Percentiles rank a stretch among this genome's conserved stretches.
Evolutionary conservation across 2,888 invertebrate genomes (phyloP).

Genomic region (Hypomecis punctinalis): DNA sequence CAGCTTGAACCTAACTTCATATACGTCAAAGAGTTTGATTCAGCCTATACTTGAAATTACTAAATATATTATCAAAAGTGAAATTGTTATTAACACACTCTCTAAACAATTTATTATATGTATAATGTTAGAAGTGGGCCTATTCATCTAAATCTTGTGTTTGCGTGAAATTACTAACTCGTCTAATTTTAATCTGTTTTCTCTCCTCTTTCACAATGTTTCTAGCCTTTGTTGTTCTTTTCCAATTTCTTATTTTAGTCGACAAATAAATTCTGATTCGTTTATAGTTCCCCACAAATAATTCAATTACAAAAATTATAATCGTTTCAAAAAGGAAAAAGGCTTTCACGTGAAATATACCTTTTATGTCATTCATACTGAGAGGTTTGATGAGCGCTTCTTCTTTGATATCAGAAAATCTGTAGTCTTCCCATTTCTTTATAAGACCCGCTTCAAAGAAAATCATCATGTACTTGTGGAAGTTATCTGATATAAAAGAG

Average conservation of each 20-base stretch:
- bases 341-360: slow-evolving; percentile 64
- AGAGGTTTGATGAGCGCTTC: slow-evolving; percentile 65
- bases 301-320: slow-evolving; percentile 63
- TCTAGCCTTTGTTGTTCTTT: not conserved
- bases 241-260: slow-evolving; percentile 22
- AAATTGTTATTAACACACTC: too few relatives aligned
- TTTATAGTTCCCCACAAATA: slow-evolving; percentile 45
- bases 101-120: too few relatives aligned
- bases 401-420: slow-evolving; percentile 66
- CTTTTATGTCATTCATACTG: slow-evolving; percentile 62
- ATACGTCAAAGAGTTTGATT: too few relatives aligned
- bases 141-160: not conserved
- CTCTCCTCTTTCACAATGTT: slow-evolving; percentile 5
- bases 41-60: too few relatives aligned
- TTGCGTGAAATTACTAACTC: slow-evolving; percentile 24
- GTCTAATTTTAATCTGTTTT: slow-evolving; percentile 25
- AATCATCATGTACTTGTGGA: slow-evolving; percentile 62
- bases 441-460: slow-evolving; percentile 74
- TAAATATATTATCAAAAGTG: too few relatives aligned
- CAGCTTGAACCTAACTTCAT: too few relatives aligned
- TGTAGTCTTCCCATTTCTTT: slow-evolving; percentile 76
- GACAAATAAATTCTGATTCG: slow-evolving; percentile 12
- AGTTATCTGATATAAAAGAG: slow-evolving; percentile 64
- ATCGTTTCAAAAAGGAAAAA: slow-evolving; percentile 51
- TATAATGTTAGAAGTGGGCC: too few relatives aligned